phyloP scores from a whole-genome alignment of 1,140 invertebrate species.

The Drosophila fuyamai region DNA sequence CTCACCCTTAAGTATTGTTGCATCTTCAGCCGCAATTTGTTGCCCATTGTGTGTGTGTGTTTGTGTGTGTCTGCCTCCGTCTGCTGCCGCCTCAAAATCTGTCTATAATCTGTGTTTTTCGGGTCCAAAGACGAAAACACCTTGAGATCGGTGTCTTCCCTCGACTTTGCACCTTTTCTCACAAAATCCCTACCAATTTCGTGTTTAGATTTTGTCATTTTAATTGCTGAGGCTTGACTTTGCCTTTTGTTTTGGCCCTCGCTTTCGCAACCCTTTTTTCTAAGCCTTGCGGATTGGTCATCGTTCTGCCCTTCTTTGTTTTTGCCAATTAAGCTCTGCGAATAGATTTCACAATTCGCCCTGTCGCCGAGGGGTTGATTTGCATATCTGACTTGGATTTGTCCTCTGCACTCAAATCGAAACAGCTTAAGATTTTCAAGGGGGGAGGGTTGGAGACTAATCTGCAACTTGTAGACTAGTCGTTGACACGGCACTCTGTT shows the following conservation, averaged over 20 bases:
- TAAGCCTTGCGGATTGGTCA: slow-evolving; percentile 63
- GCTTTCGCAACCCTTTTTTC: slow-evolving; percentile 43
- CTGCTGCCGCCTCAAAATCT: slow-evolving; percentile 71
- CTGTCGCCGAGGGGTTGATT: slow-evolving; percentile 55
- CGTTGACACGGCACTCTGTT: slow-evolving; percentile 59
- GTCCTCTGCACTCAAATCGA: slow-evolving; percentile 71
- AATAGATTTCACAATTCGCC: slow-evolving; percentile 77
- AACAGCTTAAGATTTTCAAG: slow-evolving; percentile 70
- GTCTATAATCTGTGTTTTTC: slow-evolving; percentile 80
- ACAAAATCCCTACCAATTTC: slow-evolving; percentile 73
- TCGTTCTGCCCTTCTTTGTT: slow-evolving; percentile 24
- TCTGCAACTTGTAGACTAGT: slow-evolving; percentile 50
- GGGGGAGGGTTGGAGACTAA: slow-evolving; percentile 44
- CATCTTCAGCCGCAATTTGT: slow-evolving; percentile 48
- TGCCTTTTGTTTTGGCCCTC: slow-evolving; percentile 27
- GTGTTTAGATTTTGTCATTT: slow-evolving; percentile 83
- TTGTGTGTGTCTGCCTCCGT: slow-evolving; percentile 16
- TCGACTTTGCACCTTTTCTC: slow-evolving; percentile 67
- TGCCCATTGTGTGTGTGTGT: slow-evolving; percentile 37
- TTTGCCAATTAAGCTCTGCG: slow-evolving; percentile 78
- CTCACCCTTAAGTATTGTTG: slow-evolving; percentile 37
- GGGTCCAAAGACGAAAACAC: slow-evolving; percentile 48
- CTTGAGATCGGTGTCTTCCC: slow-evolving; percentile 51
- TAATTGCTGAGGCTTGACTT: slow-evolving; percentile 64
- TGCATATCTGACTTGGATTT: slow-evolving; percentile 81